Base-by-base conservation (phyloP, 2,797 vertebrate genomes). In the Sebastolobus altivelis region DNA sequence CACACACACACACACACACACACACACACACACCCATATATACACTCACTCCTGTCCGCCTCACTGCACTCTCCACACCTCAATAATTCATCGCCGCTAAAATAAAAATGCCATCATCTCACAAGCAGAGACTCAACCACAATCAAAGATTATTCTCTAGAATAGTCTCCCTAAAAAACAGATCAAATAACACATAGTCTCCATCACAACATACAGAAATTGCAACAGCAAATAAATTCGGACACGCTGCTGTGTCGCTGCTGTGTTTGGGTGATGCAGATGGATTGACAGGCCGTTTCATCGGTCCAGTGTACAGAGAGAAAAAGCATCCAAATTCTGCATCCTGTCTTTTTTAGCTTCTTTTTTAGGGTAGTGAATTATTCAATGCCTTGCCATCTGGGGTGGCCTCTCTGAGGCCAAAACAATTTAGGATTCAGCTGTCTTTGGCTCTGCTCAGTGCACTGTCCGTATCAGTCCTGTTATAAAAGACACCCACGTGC, bases 11-110 rank as follows among this genome's bases (percentile, higher is more conserved):
- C 83, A 72, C 43, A 49, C 49, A 52, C 49, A 52, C 49, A 52
- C 49, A 52, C 20, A 72, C 43, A 49, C 49, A 52, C 49, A 52
- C 49, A 52, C 49, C 20, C 20, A 81, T 80, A 60, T 81, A 84
- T 63, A 84, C 18, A 83, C 58, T 84, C 84, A 76, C 80, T 81
- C 80, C 70, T 82, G 90, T 92, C 82, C 27, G 78, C 89, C 78
- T 89, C 67, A n/a, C 77, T 94, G 94, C 95, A 94, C 93, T 95
- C 88, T 86, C 91, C 70, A 72, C 74, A 89, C 78, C 87, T 96
- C 90, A 96, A 96, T 96, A 93, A 96, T 96, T 95, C 80, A 96
- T 93, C 18, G 49, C 69, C 60, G 58, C 94, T 94, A 94, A 95
- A 95, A 95, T 94, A 95, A 95, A 95, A 92, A 91, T 86, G 89